Conservation (phyloP, 1,140 invertebrate species). For the Gryon sp. region DNA sequence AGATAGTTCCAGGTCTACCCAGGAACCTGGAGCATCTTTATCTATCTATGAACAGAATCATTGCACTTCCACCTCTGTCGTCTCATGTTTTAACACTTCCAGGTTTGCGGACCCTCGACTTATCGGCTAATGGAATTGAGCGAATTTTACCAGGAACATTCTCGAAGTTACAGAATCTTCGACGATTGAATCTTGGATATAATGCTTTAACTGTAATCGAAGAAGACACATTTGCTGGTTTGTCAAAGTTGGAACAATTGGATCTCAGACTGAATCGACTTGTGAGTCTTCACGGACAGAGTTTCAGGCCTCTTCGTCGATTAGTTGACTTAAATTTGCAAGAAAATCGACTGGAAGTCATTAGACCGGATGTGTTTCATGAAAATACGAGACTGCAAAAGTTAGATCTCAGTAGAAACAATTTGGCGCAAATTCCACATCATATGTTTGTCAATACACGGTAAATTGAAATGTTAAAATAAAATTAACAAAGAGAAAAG, state of each 20-base stretch:
- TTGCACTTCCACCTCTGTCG: slow-evolving; percentile 81
- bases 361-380: slow-evolving; percentile 84
- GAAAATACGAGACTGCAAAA: slow-evolving; percentile 83
- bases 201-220: slow-evolving; percentile 87
- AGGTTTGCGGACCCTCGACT: slow-evolving; percentile 85
- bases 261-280: slow-evolving; percentile 89
- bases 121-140: slow-evolving; percentile 88
- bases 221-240: slow-evolving; percentile 84
- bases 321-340: slow-evolving; percentile 86
- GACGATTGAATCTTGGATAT: slow-evolving; percentile 86
- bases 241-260: slow-evolving; percentile 86
- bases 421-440: slow-evolving; percentile 84
- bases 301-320: slow-evolving; percentile 83
- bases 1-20: slow-evolving; percentile 86
- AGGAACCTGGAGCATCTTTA: slow-evolving; percentile 88
- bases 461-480: too few species aligned
- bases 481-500: too few species aligned
- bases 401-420: slow-evolving; percentile 89
- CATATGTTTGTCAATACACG: slow-evolving; percentile 83
- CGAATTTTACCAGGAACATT: slow-evolving; percentile 84
- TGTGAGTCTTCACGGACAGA: slow-evolving; percentile 83
- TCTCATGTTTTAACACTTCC: slow-evolving; percentile 86
- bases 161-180: slow-evolving; percentile 84
- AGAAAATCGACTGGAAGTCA: slow-evolving; percentile 86
- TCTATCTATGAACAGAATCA: slow-evolving; percentile 87